Evolutionary conservation across 2,888 invertebrate species (phyloP).

Genomic region (Eupithecia pulchellata): DNA sequence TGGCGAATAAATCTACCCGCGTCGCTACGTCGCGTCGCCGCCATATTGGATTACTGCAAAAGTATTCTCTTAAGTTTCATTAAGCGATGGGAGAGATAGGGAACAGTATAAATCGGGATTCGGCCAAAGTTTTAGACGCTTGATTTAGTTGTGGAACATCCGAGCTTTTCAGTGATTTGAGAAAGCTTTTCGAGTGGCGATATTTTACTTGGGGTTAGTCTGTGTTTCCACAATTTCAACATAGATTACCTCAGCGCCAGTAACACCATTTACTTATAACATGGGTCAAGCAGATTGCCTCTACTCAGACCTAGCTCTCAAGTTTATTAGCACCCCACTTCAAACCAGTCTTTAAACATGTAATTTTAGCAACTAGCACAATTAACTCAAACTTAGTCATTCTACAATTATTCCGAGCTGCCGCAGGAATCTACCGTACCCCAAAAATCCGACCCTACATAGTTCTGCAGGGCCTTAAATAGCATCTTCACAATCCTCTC

Average conservation of each 20-base stretch:
- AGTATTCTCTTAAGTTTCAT: constrained; percentile 84
- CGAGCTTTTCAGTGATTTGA: constrained; percentile 33
- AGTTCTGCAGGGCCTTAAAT: constrained; percentile 44
- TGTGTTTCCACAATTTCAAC: background rate
- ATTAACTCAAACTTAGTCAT: constrained; percentile 15
- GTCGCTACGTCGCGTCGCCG: constrained; percentile 54
- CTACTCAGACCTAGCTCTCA: background rate
- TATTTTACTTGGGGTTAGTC: constrained; percentile 18
- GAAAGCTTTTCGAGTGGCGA: constrained; percentile 30
- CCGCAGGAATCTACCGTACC: constrained; percentile 15
- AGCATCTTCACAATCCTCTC: constrained; percentile 54
- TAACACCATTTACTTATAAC: constrained; percentile 1
- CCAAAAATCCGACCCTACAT: constrained; percentile 28
- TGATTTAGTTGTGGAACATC: constrained; percentile 48
- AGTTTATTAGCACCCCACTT: constrained; percentile 10
- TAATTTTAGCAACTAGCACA: background rate
- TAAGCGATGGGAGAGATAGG: constrained; percentile 77
- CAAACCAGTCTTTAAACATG: constrained; percentile 10
- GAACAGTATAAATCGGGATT: constrained; percentile 62
- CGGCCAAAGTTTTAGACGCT: constrained; percentile 55
- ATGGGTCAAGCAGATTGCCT: background rate
- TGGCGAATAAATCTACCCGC: constrained; percentile 70
- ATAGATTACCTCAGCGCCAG: background rate
- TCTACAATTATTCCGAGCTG: constrained; percentile 20
- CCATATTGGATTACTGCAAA: constrained; percentile 77